Conservation (phyloP, 2,797 vertebrate species). For the Geotrypetes seraphini region DNA sequence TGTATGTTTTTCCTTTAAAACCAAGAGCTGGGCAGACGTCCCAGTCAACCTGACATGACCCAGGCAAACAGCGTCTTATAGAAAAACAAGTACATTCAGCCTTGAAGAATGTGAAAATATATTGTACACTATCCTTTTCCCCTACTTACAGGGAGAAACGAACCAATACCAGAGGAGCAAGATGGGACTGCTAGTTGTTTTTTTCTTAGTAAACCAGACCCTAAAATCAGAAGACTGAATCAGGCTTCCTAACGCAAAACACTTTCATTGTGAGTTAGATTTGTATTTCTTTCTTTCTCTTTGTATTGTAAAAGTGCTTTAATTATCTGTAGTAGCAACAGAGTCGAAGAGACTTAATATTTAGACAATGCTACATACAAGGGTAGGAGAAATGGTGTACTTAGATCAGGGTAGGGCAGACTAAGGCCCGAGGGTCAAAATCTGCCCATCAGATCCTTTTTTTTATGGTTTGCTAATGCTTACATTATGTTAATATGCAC, state of each 20-base stretch:
- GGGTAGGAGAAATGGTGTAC: too few species aligned
- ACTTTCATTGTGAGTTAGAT: constrained; percentile 44
- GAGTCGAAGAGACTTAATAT: too few species aligned
- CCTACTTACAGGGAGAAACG: constrained; percentile 41
- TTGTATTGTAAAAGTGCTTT: too few species aligned
- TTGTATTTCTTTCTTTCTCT: constrained; percentile 24
- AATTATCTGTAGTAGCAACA: too few species aligned
- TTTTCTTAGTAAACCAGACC: constrained; percentile 48
- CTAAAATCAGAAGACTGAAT: constrained; percentile 49
- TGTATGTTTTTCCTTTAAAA: constrained; percentile 78
- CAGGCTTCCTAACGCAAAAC: constrained; percentile 40
- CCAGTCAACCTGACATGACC: constrained; percentile 71
- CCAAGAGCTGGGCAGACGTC: constrained; percentile 68
- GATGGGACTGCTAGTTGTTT: constrained; percentile 43
- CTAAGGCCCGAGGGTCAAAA: too few species aligned
- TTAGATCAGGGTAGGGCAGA: too few species aligned
- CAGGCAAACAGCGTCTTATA: constrained; percentile 73
- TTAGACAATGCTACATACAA: too few species aligned
- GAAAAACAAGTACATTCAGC: constrained; percentile 67
- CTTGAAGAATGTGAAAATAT: constrained; percentile 63
- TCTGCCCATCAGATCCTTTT: too few species aligned
- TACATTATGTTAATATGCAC: too few species aligned
- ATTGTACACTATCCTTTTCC: constrained; percentile 57
- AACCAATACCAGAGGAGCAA: constrained; percentile 56
- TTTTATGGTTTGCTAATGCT: too few species aligned